Evolutionary conservation across 2,888 invertebrate genomes (phyloP), one percentile per base, ranked within the genome.

Genomic region (Laothoe populi): DNA sequence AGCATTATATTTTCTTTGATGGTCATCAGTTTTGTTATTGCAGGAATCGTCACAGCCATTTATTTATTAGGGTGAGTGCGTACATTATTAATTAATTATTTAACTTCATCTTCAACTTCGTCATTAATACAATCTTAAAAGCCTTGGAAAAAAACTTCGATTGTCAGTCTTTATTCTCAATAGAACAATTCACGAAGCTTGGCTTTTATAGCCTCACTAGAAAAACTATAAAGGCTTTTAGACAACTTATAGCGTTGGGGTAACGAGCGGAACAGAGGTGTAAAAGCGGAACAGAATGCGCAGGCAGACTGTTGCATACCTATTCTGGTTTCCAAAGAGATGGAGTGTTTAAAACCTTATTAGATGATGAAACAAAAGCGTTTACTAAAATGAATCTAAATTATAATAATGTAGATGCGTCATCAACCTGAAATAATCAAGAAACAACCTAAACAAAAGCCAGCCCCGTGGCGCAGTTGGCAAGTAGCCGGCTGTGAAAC

Each of bases 31-130:
- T 94, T 96, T 90, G 97, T 97, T 79, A 96, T 97, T 90, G 96
- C 96, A 75, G 97, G 97, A 70, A 97, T 97, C 82, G 96, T 97
- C 75, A 96, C 96, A 77, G 97, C 97, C 81, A 97, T 97, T 91
- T 96, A 97, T 93, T 95, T 97, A 84, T 94, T 97, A 85, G 97
- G 97, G 95, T 95, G 75, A 93, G 94, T 86, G 35, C 31, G 35
- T 35, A 4, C 35, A 53, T 13, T 13, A 13, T 11, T 31, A 31
- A 13, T 40, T 46, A 46, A 2, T n/a, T 13, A 16, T 46, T n/a
- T n/a, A n/a, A n/a, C n/a, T n/a, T n/a, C n/a, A 31, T 46, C 46
- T 23, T 21, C 24, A 53, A 53, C 44, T 44, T 19, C n/a, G 19
- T 2, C 5, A 19, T 44, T 19, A 19, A 16, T 19, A 10, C 8